A percentile compares a stretch with the other conserved stretches of the same genome.
phyloP scores from a whole-genome alignment of 2,888 invertebrate genomes.

The Deroplatys truncata region DNA sequence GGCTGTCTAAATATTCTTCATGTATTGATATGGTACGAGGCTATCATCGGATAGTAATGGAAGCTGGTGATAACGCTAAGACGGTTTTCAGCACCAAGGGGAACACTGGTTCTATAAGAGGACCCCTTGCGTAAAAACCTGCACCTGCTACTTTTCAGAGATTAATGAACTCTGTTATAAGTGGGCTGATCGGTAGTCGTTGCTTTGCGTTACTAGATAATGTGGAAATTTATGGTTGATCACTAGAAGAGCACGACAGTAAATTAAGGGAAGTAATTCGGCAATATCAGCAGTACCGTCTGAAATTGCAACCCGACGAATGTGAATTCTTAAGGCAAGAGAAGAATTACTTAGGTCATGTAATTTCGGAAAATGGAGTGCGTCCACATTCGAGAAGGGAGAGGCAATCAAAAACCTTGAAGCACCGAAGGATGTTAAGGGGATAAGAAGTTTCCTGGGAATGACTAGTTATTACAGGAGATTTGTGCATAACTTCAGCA shows the following conservation, averaged over 20 bases:
- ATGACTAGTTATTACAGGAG: too few species aligned
- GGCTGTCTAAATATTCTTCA: background rate
- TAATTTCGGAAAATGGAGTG: conserved; percentile 31
- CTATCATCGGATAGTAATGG: background rate
- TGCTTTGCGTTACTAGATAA: background rate
- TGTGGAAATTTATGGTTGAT: background rate
- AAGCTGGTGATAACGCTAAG: background rate
- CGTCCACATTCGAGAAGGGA: conserved; percentile 26
- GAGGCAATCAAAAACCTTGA: too few species aligned
- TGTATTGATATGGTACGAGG: background rate
- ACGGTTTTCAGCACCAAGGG: background rate
- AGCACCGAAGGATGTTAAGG: too few species aligned
- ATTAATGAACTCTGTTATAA: background rate
- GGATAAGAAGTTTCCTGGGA: too few species aligned
- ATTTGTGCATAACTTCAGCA: too few species aligned
- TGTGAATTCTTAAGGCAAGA: conserved; percentile 29
- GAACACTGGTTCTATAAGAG: background rate
- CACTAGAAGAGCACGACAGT: background rate
- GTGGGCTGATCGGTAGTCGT: background rate
- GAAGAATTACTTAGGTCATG: conserved; percentile 27
- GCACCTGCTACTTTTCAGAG: background rate
- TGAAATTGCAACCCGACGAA: conserved; percentile 33
- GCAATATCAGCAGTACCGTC: background rate
- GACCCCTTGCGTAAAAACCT: background rate
- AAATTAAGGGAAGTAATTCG: background rate